Evolutionary conservation across 1,140 invertebrate species (phyloP).

Genomic region (Pectinophora gossypiella): DNA sequence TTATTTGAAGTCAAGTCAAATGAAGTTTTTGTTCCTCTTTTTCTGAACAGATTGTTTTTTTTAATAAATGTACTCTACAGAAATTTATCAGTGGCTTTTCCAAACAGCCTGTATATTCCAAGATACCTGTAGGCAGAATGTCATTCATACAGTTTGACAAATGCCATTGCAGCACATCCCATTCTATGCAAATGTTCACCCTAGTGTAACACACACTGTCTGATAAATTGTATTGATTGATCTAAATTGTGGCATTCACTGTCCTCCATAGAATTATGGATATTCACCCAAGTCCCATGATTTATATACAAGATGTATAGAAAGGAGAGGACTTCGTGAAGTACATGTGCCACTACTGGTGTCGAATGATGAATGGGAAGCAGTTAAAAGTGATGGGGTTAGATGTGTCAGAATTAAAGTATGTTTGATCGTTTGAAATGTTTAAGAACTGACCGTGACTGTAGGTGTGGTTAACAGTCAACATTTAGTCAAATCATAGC

Average conservation of each 20-base stretch:
- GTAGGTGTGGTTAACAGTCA: too few relatives aligned
- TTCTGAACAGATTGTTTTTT: too few relatives aligned
- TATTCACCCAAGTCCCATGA: not conserved
- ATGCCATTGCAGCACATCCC: constrained; percentile 34
- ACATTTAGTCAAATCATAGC: too few relatives aligned
- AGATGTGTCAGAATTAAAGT: not conserved
- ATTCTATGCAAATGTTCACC: constrained; percentile 72
- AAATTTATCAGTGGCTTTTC: too few relatives aligned
- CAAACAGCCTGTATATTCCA: not conserved
- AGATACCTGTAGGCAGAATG: constrained; percentile 14
- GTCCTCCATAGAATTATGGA: not conserved
- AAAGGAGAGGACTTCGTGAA: not conserved
- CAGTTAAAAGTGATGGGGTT: not conserved
- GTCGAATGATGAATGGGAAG: constrained; percentile 19
- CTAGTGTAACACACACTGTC: constrained; percentile 36
- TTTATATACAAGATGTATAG: not conserved
- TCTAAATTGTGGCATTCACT: constrained; percentile 33
- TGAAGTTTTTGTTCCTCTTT: too few relatives aligned
- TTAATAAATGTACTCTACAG: too few relatives aligned
- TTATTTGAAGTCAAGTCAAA: too few relatives aligned
- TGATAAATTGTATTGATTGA: constrained; percentile 54
- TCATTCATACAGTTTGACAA: constrained; percentile 39
- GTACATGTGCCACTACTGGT: constrained; percentile 2
- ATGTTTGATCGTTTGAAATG: not conserved
- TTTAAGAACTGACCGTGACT: too few relatives aligned